Evolutionary conservation across 2,888 invertebrate species (phyloP).

Genomic region (Eretmocerus hayati): DNA sequence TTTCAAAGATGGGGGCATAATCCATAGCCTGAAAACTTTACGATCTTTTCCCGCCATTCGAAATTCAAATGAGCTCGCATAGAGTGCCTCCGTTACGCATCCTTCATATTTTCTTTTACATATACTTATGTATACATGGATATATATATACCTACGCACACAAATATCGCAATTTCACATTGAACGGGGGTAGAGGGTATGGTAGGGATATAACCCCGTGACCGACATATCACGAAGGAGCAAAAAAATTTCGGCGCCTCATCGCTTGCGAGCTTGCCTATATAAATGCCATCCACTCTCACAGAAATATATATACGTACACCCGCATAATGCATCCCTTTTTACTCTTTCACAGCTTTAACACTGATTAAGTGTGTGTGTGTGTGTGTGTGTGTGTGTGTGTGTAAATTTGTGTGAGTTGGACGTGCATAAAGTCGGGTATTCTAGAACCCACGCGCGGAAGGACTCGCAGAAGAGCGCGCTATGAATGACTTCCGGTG

Average conservation of each 20-base stretch:
- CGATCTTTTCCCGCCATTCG: neutral
- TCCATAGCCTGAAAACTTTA: neutral
- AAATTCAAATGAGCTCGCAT: constrained; percentile 11
- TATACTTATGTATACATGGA: neutral
- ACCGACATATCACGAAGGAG: neutral
- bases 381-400: no score
- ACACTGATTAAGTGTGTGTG: no score
- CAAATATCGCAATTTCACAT: constrained; percentile 10
- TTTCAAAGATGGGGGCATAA: no score
- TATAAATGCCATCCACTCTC: constrained; percentile 3
- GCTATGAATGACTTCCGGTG: constrained; percentile 25
- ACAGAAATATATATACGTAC: no score
- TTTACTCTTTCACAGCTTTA: no score
- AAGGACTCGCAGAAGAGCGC: constrained; percentile 6
- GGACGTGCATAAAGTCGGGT: constrained; percentile 7
- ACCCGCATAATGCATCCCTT: no score
- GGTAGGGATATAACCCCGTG: neutral
- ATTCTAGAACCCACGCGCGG: constrained; percentile 8
- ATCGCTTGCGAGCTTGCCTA: constrained; percentile 3
- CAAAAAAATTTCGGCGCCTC: neutral
- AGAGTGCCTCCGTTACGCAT: constrained; percentile 13
- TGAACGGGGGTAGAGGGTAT: constrained; percentile 10
- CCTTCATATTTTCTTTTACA: neutral
- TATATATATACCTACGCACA: neutral
- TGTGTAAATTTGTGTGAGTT: no score